phyloP scores from a whole-genome alignment of 1,140 invertebrate genomes.

The Ceratina japonica region DNA sequence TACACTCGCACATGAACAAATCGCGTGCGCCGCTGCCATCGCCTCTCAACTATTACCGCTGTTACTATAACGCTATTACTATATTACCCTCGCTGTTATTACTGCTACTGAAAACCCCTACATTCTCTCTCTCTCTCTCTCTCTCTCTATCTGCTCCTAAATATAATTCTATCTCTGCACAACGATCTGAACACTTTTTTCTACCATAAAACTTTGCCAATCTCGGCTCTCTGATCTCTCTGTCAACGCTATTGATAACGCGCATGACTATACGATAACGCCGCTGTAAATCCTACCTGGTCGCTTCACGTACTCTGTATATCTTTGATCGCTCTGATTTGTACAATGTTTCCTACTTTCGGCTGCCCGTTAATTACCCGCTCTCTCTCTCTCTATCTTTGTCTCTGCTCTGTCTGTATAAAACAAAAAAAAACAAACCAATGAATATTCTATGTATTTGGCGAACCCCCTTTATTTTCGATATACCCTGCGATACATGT shows the following conservation, averaged over 20 bases:
- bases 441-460: slow-evolving; percentile 28
- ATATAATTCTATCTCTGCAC: neutral
- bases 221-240: slow-evolving; percentile 1
- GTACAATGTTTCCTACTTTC: neutral
- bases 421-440: slow-evolving; percentile 23
- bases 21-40: slow-evolving; percentile 39
- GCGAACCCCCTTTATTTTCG: slow-evolving; percentile 55
- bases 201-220: neutral
- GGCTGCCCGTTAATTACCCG: slow-evolving; percentile 37
- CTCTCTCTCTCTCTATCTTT: slow-evolving; percentile 67
- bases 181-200: neutral
- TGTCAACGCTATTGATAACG: slow-evolving; percentile 15
- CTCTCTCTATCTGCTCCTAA: slow-evolving; percentile 4
- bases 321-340: slow-evolving; percentile 36
- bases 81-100: slow-evolving; percentile 13
- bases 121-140: slow-evolving; percentile 25
- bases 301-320: slow-evolving; percentile 21
- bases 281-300: neutral
- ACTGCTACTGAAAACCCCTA: neutral
- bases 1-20: slow-evolving; percentile 44
- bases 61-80: slow-evolving; percentile 14
- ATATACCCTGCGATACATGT: slow-evolving; percentile 60
- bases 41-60: slow-evolving; percentile 8
- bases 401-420: slow-evolving; percentile 5
- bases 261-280: slow-evolving; percentile 37